phyloP scores from a whole-genome alignment of 2,797 vertebrate genomes.

The Phoxinus dragarum region DNA sequence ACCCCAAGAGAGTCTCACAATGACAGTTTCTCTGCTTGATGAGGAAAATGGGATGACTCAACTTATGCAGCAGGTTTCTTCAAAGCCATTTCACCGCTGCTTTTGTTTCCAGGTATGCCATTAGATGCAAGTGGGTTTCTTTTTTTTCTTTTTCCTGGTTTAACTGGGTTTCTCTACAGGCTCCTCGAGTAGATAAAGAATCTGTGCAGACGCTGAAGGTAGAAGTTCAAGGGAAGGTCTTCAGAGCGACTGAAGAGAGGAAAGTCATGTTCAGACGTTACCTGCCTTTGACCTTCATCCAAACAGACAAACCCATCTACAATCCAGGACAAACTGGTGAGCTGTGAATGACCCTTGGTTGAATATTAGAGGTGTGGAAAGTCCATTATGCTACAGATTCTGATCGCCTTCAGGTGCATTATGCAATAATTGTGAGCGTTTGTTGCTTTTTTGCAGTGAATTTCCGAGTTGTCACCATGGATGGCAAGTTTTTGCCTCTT shows the following conservation, averaged over 20 bases:
- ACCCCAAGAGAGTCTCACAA: too few relatives aligned
- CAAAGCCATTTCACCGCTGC: neutral
- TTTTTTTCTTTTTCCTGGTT: neutral
- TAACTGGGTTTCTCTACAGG: conserved; percentile 56
- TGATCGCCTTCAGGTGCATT: neutral
- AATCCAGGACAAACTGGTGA: conserved; percentile 77
- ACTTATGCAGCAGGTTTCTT: too few relatives aligned
- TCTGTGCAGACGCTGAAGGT: conserved; percentile 64
- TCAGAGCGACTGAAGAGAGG: conserved; percentile 73
- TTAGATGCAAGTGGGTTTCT: too few relatives aligned
- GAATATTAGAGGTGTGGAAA: neutral
- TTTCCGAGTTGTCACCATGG: conserved; percentile 81
- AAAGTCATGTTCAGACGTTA: conserved; percentile 74
- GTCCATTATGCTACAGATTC: fast-evolving
- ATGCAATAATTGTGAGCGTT: fast-evolving
- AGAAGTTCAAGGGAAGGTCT: conserved; percentile 71
- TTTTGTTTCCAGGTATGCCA: neutral
- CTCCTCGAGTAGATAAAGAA: conserved; percentile 54
- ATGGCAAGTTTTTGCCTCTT: conserved; percentile 72
- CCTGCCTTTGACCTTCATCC: conserved; percentile 77
- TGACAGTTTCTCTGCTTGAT: too few relatives aligned
- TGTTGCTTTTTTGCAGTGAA: conserved; percentile 72
- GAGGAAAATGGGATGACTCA: too few relatives aligned
- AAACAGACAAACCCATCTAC: conserved; percentile 92
- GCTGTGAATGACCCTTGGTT: neutral